Base-by-base conservation (phyloP, 1,140 invertebrate species). In the Euwallacea fornicatus region DNA sequence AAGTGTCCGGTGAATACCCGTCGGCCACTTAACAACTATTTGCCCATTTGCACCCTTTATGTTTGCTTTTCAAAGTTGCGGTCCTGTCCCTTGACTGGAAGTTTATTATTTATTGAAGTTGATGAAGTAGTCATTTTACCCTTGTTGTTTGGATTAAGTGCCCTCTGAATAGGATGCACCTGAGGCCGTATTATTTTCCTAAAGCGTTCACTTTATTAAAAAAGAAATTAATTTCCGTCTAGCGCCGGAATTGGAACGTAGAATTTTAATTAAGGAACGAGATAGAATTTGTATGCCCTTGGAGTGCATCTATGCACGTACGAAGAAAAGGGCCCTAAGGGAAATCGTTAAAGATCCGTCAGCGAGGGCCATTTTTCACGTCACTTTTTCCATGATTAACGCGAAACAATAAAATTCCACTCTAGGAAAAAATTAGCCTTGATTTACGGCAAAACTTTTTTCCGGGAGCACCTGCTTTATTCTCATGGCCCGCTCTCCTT, bases 401-500 rank as follows among this genome's bases (percentile, higher is more conserved):
- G 66, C 44, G 43, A 50, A 68, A 68, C 66, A 68, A 68, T 68
- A 68, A 68, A 68, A 68, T 58, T 21, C 58, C 56, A 68, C 66
- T 60, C 56, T 61, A 60, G 58, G 54, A 68, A 68, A 68, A 60
- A 68, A 47, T 59, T 61, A 68, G 66, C 66, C 47, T 68, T 68
- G 66, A 68, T 68, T 68, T 68, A 68, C 43, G 15, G 56, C 15
- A 60, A 61, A 68, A 68, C 55, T 68, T 68, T 68, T 68, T 66
- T 59, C 65, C 54, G 13, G n/a, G 58, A 61, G 66, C 66, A 68
- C 58, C 66, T 68, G 66, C 58, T 46, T 68, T 68, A 60, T 68
- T 61, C 66, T 55, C 56, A 60, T 47, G 56, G 58, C 46, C 42
- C 66, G 66, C 43, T 69, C 53, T 50, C 43, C 42, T 62, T 69